Base-by-base conservation (phyloP, 2,888 invertebrate species). In the Napeogenes inachia region DNA sequence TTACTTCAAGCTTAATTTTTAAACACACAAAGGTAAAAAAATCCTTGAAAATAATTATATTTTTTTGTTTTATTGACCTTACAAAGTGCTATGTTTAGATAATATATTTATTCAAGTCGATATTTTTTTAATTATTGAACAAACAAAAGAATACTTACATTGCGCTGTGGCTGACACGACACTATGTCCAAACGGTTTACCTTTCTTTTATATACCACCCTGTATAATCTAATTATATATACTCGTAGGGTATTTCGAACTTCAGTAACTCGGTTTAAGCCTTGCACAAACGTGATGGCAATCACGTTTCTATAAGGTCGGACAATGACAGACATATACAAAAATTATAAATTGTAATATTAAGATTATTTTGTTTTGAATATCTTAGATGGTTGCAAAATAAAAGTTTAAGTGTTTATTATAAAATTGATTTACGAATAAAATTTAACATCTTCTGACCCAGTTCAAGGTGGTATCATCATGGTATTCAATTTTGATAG, bases 151-250 rank as follows among this genome's bases (percentile, higher is more conserved):
- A 2, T 64, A 69, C 68, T 69, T 63, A 69, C 69, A 59, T 54
- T 38, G 54, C 64, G 63, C 64, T 65, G 66, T 62, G 70, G 68
- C 70, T 70, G 69, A 47, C 76, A 76, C 76, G 74, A 77, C 73
- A 33, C 55, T 61, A 65, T 70, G 47, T 13, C 47, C 5, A 56
- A 61, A 13, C n/a, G 13, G 0, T 12, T n/a, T 50, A 21, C n/a
- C 53, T 21, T 38, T n/a, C 38, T 53, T 61, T 66, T 70, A 59
- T 70, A 70, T 67, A 68, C 59, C 47, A 56, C 60, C 59, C 54
- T 46, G 8, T 21, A 13, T 68, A 64, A 70, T 68, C 65, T 56
- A 45, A 68, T 70, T 68, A 70, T 33, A 13, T 38, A 32, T 56
- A 30, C 54, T 58, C 46, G 53, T 60, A 42, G 42, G 42, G 42